Conservation (phyloP, 2,888 invertebrate genomes). For the Lithodes maja region DNA sequence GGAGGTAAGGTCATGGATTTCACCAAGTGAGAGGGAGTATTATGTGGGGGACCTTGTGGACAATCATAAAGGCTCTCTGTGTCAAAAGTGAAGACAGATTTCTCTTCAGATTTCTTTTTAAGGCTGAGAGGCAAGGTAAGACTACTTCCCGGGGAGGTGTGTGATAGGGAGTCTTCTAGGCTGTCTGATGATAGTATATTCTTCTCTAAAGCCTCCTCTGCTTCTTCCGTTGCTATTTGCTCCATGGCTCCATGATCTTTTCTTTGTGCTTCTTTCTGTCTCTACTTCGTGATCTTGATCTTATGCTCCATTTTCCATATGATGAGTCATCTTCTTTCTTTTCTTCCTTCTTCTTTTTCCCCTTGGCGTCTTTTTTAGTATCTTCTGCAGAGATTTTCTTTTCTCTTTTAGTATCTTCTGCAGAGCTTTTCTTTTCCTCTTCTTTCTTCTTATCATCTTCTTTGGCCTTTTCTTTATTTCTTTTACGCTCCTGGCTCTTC, state of each 20-base stretch:
- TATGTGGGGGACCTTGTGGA: constrained; percentile 34
- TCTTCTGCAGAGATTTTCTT: constrained; percentile 32
- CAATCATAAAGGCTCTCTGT: constrained; percentile 61
- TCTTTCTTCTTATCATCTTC: constrained; percentile 50
- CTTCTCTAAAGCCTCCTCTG: constrained; percentile 27
- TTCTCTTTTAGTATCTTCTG: constrained; percentile 50
- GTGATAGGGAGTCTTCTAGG: neutral
- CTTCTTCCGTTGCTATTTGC: constrained; percentile 34
- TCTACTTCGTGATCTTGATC: constrained; percentile 61
- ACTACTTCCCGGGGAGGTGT: constrained; percentile 5
- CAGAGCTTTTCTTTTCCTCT: constrained; percentile 31
- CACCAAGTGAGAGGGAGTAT: neutral
- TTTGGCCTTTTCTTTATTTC: constrained; percentile 54
- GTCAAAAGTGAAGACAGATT: constrained; percentile 63
- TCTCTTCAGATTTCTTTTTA: constrained; percentile 40
- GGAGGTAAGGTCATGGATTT: constrained; percentile 66
- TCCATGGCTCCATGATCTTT: constrained; percentile 43
- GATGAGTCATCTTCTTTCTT: constrained; percentile 41
- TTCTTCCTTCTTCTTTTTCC: constrained; percentile 49
- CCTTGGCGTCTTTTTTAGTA: constrained; percentile 38
- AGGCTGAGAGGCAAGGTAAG: constrained; percentile 41
- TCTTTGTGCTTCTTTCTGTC: constrained; percentile 58
- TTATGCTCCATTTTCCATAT: constrained; percentile 60
- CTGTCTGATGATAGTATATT: constrained; percentile 1
- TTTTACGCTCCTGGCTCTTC: constrained; percentile 63